A percentile compares a stretch with the other conserved stretches of the same genome.
Conservation (phyloP, 2,797 vertebrate species). For the Caiman crocodilus region DNA sequence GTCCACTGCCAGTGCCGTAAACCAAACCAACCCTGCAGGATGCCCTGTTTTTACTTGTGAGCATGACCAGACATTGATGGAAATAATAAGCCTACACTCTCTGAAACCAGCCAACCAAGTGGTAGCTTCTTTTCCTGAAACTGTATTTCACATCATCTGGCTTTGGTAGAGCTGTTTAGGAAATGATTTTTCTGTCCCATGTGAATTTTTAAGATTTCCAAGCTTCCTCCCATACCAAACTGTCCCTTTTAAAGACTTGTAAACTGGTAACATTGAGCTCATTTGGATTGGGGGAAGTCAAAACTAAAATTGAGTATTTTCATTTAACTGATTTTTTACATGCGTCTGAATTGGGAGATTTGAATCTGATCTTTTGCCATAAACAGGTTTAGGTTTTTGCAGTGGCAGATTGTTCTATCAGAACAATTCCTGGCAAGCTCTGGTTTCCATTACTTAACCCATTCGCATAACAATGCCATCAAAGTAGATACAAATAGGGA, state of each 20-base stretch:
- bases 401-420: neutral
- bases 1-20: neutral
- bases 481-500: neutral
- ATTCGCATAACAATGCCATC: accelerated
- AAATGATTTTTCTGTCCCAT: neutral
- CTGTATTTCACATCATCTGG: neutral
- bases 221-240: neutral
- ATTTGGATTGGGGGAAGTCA: neutral
- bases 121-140: neutral
- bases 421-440: neutral
- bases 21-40: neutral
- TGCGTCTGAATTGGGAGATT: neutral
- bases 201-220: neutral
- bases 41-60: neutral
- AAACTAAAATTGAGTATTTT: neutral
- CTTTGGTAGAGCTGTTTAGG: neutral
- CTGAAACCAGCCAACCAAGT: no score
- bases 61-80: neutral
- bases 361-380: neutral
- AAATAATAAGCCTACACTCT: neutral
- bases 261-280: neutral
- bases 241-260: neutral
- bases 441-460: accelerated
- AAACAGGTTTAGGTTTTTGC: neutral
- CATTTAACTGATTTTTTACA: neutral